Conservation (phyloP, 2,797 vertebrate species). For the Loriculus beryllinus region DNA sequence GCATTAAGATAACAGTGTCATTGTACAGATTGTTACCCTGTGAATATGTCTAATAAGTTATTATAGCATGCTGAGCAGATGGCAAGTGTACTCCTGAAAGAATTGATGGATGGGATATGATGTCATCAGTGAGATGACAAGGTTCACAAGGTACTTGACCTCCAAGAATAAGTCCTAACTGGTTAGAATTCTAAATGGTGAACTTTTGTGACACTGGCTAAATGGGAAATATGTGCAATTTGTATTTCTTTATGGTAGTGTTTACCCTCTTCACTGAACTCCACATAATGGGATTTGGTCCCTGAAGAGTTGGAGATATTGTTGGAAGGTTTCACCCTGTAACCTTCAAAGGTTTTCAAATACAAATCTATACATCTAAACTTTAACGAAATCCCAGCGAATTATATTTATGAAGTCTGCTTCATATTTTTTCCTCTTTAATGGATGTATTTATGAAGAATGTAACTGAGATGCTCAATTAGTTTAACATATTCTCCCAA, state of each 20-base stretch:
- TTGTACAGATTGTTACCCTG: conserved; percentile 78
- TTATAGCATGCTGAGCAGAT: conserved; percentile 87
- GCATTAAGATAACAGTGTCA: conserved; percentile 82
- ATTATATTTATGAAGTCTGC: conserved; percentile 68
- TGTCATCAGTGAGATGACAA: conserved; percentile 95
- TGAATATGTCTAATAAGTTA: conserved; percentile 83
- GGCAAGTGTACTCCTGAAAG: conserved; percentile 86
- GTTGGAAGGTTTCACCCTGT: conserved; percentile 76
- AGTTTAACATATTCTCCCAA: conserved; percentile 54
- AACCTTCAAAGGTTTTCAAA: conserved; percentile 78
- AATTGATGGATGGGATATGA: conserved; percentile 95
- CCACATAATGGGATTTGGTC: conserved; percentile 83
- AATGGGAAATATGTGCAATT: conserved; percentile 89
- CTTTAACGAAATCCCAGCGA: conserved; percentile 68
- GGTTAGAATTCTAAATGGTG: conserved; percentile 89
- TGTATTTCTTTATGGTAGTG: conserved; percentile 88
- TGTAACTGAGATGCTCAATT: conserved; percentile 65
- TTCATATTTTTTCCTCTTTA: conserved; percentile 50
- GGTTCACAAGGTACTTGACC: conserved; percentile 87
- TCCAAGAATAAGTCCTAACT: conserved; percentile 83
- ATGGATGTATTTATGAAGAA: conserved; percentile 45
- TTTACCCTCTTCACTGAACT: conserved; percentile 85
- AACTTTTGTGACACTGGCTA: conserved; percentile 89
- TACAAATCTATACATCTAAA: conserved; percentile 71
- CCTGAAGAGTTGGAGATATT: conserved; percentile 80